Evolutionary conservation across 2,113 vertebrate species (phyloP).

Genomic region (Cricetomys ansorgei): DNA sequence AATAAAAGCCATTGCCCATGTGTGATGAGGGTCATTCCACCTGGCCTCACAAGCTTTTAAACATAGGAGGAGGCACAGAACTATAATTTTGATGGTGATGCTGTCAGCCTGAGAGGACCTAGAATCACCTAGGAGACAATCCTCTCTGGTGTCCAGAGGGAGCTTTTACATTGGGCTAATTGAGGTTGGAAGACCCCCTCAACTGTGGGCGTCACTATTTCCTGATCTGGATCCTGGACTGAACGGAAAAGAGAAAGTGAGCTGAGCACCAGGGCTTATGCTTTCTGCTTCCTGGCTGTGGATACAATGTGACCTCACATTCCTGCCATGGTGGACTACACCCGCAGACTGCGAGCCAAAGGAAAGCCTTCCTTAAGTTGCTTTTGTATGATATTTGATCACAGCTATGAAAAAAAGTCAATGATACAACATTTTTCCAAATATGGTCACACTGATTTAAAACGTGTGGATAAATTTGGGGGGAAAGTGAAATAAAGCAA

Average conservation of each 20-base stretch:
- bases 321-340: background rate
- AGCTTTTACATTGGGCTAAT: no score
- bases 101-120: background rate
- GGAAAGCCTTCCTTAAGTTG: background rate
- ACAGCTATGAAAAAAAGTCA: background rate
- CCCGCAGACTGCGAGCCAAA: background rate
- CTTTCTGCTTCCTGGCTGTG: background rate
- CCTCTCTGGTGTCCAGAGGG: background rate
- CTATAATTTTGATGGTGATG: background rate
- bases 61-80: background rate
- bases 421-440: background rate
- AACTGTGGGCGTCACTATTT: background rate
- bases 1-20: background rate
- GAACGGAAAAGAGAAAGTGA: background rate
- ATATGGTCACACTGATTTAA: background rate
- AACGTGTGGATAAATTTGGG: no score
- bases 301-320: background rate
- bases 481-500: background rate
- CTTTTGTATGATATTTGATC: background rate
- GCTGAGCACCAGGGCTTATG: background rate
- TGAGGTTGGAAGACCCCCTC: background rate
- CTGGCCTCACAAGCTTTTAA: background rate
- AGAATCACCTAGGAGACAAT: background rate
- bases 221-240: background rate
- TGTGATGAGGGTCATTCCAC: background rate